Evolutionary conservation across 1,140 invertebrate species (phyloP), one percentile per base, ranked within the genome.

Genomic region (Planococcus citri): DNA sequence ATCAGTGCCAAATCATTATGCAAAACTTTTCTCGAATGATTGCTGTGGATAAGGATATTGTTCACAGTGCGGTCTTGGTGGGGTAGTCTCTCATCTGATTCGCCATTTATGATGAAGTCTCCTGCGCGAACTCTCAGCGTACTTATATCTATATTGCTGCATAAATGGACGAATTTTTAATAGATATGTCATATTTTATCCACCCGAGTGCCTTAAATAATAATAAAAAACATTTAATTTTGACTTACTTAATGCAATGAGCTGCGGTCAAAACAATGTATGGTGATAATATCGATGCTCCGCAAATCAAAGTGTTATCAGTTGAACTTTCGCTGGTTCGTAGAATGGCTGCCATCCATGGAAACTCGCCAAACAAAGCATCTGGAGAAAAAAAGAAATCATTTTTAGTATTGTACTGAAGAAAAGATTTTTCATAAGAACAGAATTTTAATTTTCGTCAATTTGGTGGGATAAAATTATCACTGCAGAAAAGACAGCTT

Each of bases 281-380:
- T 4, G 83, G 82, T 73, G 88, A 85, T 71, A 92, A 88, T 1
- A 92, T 78, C 4, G 89, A 83, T 0, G 87, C 89, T 0, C 89
- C 90, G 70, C 89, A 90, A 60, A 60, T n/a, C 4, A 60, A 60
- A 20, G 20, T 8, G n/a, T 60, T 60, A 22, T 60, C 57, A 72
- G 8, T 27, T 69, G 85, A 86, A 10, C 86, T 78, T 1, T 76
- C 74, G 70, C 87, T 82, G 74, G 82, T 83, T 75, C 79, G 82
- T 10, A 92, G 77, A 68, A 93, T 81, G 0, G 88, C 89, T 0
- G 88, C 85, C 88, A 82, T 81, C 81, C 81, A 82, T 6, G 81
- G 80, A 73, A 80, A 82, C 74, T 82, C 80, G 8, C 75, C 75
- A 68, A 74, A 76, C 70, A 82, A 77, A 0, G 82, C n/a, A n/a